Evolutionary conservation across 2,888 invertebrate genomes (phyloP).

Genomic region (Kuschelorhynchus macadamiae): DNA sequence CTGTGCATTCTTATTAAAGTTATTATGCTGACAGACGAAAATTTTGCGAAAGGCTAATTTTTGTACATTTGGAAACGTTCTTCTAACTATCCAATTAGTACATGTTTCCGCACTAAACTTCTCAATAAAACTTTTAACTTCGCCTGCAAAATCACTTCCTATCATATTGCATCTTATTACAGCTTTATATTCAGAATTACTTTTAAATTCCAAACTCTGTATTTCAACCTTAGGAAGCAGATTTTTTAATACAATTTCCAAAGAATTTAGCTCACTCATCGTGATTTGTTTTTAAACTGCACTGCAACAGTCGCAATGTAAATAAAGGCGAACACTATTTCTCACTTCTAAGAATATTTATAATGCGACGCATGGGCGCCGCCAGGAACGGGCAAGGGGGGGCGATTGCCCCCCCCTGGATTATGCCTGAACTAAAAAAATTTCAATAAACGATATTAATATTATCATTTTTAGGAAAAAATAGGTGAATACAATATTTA

Average conservation of each 20-base stretch:
- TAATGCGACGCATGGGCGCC: too few relatives aligned
- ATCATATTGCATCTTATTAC: slow-evolving; percentile 18
- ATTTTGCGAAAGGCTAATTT: slow-evolving; percentile 19
- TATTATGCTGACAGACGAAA: slow-evolving; percentile 22
- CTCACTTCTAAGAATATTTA: slow-evolving; percentile 7
- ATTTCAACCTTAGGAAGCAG: slow-evolving; percentile 11
- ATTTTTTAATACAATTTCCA: slow-evolving; percentile 10
- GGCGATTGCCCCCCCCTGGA: too few relatives aligned
- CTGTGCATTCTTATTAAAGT: slow-evolving; percentile 22
- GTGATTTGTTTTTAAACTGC: slow-evolving; percentile 13
- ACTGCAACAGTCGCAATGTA: slow-evolving; percentile 9
- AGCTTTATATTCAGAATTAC: slow-evolving; percentile 16
- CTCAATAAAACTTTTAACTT: slow-evolving; percentile 29
- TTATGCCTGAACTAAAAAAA: too few relatives aligned
- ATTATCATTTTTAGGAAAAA: too few relatives aligned
- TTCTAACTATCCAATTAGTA: slow-evolving; percentile 14
- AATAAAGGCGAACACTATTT: not conserved
- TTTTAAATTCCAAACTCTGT: slow-evolving; percentile 31
- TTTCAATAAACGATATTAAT: too few relatives aligned
- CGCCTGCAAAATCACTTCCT: slow-evolving; percentile 18
- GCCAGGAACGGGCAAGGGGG: too few relatives aligned
- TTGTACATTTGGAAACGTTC: slow-evolving; percentile 12
- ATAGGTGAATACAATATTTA: too few relatives aligned
- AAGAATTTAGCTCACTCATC: slow-evolving; percentile 19
- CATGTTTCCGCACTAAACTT: slow-evolving; percentile 25